Evolutionary conservation across 2,113 vertebrate species (phyloP).

Genomic region (Panurus biarmicus): DNA sequence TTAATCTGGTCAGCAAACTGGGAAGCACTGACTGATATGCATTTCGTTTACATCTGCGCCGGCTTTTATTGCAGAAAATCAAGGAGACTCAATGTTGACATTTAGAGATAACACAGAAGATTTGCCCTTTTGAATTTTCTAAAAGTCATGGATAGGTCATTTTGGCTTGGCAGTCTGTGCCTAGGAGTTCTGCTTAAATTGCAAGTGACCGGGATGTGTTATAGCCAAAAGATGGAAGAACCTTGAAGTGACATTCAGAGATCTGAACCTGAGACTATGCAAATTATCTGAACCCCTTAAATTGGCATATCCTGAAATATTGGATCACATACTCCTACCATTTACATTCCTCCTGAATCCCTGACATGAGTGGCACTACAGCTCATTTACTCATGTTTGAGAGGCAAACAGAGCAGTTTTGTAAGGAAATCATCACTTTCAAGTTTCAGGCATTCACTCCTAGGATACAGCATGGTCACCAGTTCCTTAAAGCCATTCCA

Average conservation of each 20-base stretch:
- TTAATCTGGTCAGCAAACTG: background rate
- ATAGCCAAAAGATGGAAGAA: background rate
- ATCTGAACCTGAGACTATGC: background rate
- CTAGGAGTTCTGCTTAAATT: background rate
- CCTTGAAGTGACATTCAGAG: background rate
- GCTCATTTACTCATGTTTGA: background rate
- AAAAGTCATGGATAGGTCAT: constrained; percentile 19
- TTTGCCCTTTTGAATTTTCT: background rate
- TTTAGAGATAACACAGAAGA: constrained; percentile 13
- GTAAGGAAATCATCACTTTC: background rate
- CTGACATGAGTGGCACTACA: background rate
- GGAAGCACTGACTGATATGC: background rate
- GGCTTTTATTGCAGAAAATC: constrained; percentile 12
- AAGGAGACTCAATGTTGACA: constrained; percentile 31
- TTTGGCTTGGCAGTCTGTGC: background rate
- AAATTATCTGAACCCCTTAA: background rate
- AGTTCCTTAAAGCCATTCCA: background rate
- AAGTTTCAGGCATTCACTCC: background rate
- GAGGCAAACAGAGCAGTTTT: background rate
- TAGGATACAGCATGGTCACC: background rate
- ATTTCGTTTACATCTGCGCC: background rate
- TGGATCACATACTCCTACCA: background rate
- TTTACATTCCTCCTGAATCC: background rate
- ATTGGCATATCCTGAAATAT: background rate
- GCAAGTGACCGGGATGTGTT: background rate